Evolutionary conservation across 1,140 invertebrate species (phyloP).

Genomic region (Bombus terrestris): DNA sequence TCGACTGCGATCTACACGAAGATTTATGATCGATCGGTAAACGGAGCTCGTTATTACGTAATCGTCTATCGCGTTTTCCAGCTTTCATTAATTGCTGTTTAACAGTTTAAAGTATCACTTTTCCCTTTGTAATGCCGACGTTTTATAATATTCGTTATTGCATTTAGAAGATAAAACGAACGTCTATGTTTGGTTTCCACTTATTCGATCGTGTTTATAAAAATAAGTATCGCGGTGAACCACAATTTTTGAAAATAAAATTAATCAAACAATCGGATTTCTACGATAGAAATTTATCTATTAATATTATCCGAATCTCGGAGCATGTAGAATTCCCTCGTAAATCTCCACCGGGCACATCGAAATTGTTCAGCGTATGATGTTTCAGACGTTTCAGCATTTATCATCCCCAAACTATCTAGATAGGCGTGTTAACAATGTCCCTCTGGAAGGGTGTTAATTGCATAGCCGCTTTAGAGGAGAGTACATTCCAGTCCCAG

Average conservation of each 20-base stretch:
- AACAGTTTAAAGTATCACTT: neutral
- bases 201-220: neutral
- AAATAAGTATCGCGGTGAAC: too few species aligned
- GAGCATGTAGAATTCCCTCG: neutral
- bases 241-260: too few species aligned
- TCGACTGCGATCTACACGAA: neutral
- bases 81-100: neutral
- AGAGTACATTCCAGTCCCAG: slow-evolving; percentile 33
- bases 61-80: neutral
- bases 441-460: slow-evolving; percentile 42
- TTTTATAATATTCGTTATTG: too few species aligned
- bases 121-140: neutral
- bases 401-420: slow-evolving; percentile 36
- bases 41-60: neutral
- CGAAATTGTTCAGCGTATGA: slow-evolving; percentile 25
- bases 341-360: neutral
- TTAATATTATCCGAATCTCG: too few species aligned
- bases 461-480: slow-evolving; percentile 35
- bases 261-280: neutral
- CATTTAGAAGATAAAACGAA: too few species aligned
- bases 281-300: neutral
- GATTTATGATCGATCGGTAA: neutral
- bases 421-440: slow-evolving; percentile 45
- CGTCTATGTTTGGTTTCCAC: too few species aligned
- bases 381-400: slow-evolving; percentile 25